Base-by-base conservation (phyloP, 1,140 invertebrate species). In the Ridgeia piscesae region DNA sequence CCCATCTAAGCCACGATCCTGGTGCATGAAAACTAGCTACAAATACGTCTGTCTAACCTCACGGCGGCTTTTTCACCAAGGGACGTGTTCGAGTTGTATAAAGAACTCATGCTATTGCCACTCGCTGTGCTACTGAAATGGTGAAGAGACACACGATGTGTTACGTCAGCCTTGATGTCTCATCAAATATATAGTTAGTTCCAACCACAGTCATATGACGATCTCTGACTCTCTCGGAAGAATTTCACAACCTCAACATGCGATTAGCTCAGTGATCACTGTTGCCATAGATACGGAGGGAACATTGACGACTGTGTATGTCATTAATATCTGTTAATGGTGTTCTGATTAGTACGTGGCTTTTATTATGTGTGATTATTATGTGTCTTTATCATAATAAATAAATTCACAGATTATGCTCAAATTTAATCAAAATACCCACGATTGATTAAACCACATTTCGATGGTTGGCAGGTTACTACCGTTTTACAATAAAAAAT, bases 81-180 rank as follows among this genome's bases (percentile, higher is more conserved):
- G 4, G 89, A 90, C 34, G 35, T 90, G 31, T 90, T 90, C 34
- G 89, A 90, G 35, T 90, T 90, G 35, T 90, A 90, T 42, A 90
- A 33, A 33, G 89, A 90, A 90, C 34, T 42, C 89, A 90, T 33
- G 89, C 34, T 34, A 42, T 34, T 34, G 11, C 34, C 35, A 33
- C 89, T 90, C 11, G n/a, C 89, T 14, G 31, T 90, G 89, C 89
- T 34, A 42, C 89, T 90, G 89, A 90, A 42, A 42, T 90, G 27
- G 17, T 77, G 58, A 77, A 77, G 11, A 77, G 8, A 77, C 58
- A 77, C 58, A 77, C 58, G 17, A 31, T 21, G 58, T 77, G 58
- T 77, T 27, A 77, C 58, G 17, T 21, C 58, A 21, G 58, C 11
- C 58, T 77, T 31, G 4, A 77, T 21, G 17, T 21, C 58, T 9